Conservation (phyloP, 2,888 invertebrate species). For the Cataglyphis albicans region DNA sequence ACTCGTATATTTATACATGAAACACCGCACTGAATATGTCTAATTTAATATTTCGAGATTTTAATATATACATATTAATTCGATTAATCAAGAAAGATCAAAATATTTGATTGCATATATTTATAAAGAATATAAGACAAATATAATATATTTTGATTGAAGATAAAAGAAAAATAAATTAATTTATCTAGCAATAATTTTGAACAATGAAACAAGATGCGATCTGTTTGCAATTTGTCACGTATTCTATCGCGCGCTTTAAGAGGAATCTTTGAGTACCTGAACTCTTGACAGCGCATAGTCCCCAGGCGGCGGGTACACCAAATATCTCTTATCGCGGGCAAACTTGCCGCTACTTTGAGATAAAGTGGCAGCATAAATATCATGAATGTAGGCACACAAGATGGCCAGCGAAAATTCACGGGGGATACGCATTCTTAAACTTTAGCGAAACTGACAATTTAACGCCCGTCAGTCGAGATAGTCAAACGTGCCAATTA, state of each 20-base stretch:
- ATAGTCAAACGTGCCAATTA: slow-evolving; percentile 29
- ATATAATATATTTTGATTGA: not conserved
- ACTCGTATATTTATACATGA: not conserved
- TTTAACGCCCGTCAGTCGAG: not conserved
- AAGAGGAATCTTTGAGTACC: slow-evolving; percentile 70
- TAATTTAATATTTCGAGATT: slow-evolving; percentile 6
- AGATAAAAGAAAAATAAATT: not conserved
- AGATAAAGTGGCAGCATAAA: slow-evolving; percentile 33
- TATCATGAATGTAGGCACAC: slow-evolving; percentile 27
- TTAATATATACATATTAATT: not conserved
- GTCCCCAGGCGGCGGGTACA: slow-evolving; percentile 77
- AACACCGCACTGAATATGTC: not conserved
- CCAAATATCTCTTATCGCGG: slow-evolving; percentile 76
- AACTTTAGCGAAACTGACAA: slow-evolving; percentile 23
- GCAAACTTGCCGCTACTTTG: slow-evolving; percentile 20
- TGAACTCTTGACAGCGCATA: slow-evolving; percentile 79
- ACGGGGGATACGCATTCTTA: slow-evolving; percentile 43
- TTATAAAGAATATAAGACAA: not conserved
- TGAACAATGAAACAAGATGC: not conserved
- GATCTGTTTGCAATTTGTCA: not conserved
- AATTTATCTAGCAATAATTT: slow-evolving; percentile 17
- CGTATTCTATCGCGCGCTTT: not conserved
- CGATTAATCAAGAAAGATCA: not conserved
- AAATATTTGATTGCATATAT: not conserved
- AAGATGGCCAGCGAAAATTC: slow-evolving; percentile 27